phyloP scores from a whole-genome alignment of 2,113 vertebrate species.

The Chrysemys picta region DNA sequence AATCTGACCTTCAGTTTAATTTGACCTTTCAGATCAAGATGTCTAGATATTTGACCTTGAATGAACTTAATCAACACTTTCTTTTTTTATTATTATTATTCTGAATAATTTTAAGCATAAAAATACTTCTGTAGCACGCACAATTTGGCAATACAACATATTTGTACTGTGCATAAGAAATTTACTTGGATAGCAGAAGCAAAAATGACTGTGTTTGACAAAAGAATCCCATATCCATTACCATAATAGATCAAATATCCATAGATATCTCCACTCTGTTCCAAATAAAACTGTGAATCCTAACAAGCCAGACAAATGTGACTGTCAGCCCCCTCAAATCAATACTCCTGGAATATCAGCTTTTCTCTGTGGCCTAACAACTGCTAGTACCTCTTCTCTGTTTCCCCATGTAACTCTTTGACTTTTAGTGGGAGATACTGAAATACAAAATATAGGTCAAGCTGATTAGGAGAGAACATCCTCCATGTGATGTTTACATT shows the following conservation, averaged over 20 bases:
- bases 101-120: slow-evolving; percentile 21
- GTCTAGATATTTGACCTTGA: slow-evolving; percentile 76
- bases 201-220: slow-evolving; percentile 27
- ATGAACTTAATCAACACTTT: slow-evolving; percentile 58
- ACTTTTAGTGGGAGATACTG: slow-evolving; percentile 32
- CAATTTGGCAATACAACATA: background rate
- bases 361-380: slow-evolving; percentile 14
- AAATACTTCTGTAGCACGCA: background rate
- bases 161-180: background rate
- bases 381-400: background rate
- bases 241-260: background rate
- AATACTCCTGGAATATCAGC: slow-evolving; percentile 4
- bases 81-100: slow-evolving; percentile 4
- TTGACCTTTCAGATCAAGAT: slow-evolving; percentile 63
- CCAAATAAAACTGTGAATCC: slow-evolving; percentile 36
- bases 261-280: background rate
- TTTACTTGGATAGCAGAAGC: slow-evolving; percentile 27
- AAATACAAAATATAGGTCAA: slow-evolving; percentile 38
- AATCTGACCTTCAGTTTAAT: slow-evolving; percentile 61
- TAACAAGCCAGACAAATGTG: slow-evolving; percentile 37
- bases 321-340: slow-evolving; percentile 41
- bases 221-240: slow-evolving; percentile 33
- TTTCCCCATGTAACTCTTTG: background rate
- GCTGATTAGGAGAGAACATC: slow-evolving; percentile 11
- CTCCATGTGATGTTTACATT: background rate